Conservation (phyloP, 2,888 invertebrate species). For the Atherix ibis region DNA sequence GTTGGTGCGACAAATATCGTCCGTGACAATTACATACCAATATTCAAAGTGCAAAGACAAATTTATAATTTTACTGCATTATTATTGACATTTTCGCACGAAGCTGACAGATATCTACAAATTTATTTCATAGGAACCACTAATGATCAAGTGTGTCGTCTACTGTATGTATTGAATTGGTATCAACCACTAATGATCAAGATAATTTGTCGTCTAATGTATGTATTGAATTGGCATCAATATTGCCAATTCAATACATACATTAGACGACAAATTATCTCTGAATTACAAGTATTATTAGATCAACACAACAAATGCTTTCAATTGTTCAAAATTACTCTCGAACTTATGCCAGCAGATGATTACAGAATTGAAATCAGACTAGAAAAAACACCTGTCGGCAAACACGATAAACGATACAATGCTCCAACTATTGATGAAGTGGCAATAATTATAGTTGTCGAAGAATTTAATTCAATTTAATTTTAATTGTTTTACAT, state of each 20-base stretch:
- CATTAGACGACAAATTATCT: conserved; percentile 13
- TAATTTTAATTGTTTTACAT: too few relatives aligned
- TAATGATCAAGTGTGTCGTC: conserved; percentile 13
- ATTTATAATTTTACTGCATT: conserved; percentile 13
- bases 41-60: conserved; percentile 12
- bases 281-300: conserved; percentile 12
- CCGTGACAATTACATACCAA: conserved; percentile 11
- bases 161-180: too few relatives aligned
- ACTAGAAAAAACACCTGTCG: conserved; percentile 19
- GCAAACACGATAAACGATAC: conserved; percentile 14
- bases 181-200: too few relatives aligned
- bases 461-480: conserved; percentile 10
- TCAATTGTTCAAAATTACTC: conserved; percentile 17
- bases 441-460: conserved; percentile 15
- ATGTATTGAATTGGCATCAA: too few relatives aligned
- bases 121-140: conserved; percentile 13
- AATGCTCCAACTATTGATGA: conserved; percentile 13
- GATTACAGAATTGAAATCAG: conserved; percentile 18
- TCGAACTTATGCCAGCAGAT: conserved; percentile 18
- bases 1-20: conserved; percentile 13
- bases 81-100: conserved; percentile 9
- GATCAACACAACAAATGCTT: conserved; percentile 18
- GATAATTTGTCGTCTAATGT: too few relatives aligned
- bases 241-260: conserved; percentile 11
- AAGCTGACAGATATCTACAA: conserved; percentile 13